These are phyloP conservation scores for Geococcyx californianus DNA, from an alignment of 2,113 vertebrate genomes.

Conservation along the genomic window DNA sequence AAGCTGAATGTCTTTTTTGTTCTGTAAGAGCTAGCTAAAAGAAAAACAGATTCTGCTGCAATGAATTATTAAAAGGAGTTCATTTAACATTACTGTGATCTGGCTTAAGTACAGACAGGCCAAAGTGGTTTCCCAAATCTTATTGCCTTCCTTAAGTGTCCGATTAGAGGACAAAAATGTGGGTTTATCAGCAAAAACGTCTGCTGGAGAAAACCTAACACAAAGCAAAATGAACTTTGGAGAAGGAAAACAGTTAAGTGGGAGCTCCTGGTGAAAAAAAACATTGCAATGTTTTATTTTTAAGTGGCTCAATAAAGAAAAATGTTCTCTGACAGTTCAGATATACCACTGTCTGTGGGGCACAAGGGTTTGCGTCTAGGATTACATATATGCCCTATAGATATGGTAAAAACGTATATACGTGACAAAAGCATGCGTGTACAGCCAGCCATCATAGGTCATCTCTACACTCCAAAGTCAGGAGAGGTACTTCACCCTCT, in stretches of 20 bases:
- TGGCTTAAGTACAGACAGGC: not conserved
- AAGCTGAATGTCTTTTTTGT: not conserved
- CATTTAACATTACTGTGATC: slow-evolving; percentile 25
- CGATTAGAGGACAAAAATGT: slow-evolving; percentile 28
- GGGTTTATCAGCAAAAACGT: slow-evolving; percentile 13
- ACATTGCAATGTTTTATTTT: not conserved
- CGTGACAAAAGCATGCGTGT: not conserved
- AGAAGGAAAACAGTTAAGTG: not conserved
- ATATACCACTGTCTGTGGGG: not conserved
- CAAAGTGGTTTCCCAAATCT: slow-evolving; percentile 35
- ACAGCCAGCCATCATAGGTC: not conserved
- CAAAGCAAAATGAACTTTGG: not conserved
- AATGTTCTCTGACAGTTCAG: not conserved
- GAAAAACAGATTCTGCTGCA: not conserved
- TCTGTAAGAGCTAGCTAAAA: not conserved
- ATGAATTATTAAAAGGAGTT: slow-evolving; percentile 39
- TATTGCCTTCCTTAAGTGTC: slow-evolving; percentile 18
- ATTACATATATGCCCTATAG: not conserved
- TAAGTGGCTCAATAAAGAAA: not conserved
- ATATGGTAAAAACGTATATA: not conserved
- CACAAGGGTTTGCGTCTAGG: not conserved
- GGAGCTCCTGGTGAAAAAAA: not conserved
- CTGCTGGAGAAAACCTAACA: not conserved
- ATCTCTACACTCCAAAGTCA: not conserved
- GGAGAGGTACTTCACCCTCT: not conserved